Base-by-base conservation (phyloP, 2,888 invertebrate genomes). In the Orthonevra nobilis region DNA sequence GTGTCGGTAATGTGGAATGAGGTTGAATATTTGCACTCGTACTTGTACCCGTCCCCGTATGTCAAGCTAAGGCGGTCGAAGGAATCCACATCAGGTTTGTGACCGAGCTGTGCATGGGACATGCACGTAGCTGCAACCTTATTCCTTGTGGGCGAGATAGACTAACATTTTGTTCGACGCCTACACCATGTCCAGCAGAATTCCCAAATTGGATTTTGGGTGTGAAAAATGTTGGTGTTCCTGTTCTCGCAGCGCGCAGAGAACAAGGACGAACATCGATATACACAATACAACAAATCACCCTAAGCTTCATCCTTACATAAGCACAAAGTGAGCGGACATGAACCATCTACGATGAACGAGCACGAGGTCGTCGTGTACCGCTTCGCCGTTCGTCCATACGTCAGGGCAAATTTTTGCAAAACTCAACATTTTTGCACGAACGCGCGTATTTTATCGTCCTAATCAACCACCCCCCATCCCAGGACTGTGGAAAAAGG, bases 361-460 rank as follows among this genome's bases (percentile, higher is more conserved):
- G n/a, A n/a, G n/a, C n/a, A n/a, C n/a, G n/a, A n/a, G n/a, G n/a
- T n/a, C n/a, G n/a, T n/a, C 19, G 7, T 10, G 19, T 7, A 32
- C 10, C 32, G 5, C 32, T n/a, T n/a, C 9, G 17, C 20, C 42
- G 15, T 1, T 7, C 48, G n/a, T 40, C 52, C 56, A 32, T 56
- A 64, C 28, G 19, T 58, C 63, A 44, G 58, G n/a, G 40, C 19
- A 30, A n/a, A 48, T 79, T 79, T 79, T 73, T 79, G 73, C 61
- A 50, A 68, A 68, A 79, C 66, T 73, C 79, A 61, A 68, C 79
- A 73, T 79, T 79, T 79, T 79, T 73, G 61, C 73, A 79, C 48
- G 73, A 42, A 73, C 61, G 61, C 72, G 73, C 73, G 79, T 73
- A 73, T 73, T 79, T 79, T 79, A 79, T 79, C 73, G 79, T 73